These are phyloP conservation scores for Octopus sinensis DNA, from an alignment of 1,140 invertebrate species.

Conservation along the genomic window DNA sequence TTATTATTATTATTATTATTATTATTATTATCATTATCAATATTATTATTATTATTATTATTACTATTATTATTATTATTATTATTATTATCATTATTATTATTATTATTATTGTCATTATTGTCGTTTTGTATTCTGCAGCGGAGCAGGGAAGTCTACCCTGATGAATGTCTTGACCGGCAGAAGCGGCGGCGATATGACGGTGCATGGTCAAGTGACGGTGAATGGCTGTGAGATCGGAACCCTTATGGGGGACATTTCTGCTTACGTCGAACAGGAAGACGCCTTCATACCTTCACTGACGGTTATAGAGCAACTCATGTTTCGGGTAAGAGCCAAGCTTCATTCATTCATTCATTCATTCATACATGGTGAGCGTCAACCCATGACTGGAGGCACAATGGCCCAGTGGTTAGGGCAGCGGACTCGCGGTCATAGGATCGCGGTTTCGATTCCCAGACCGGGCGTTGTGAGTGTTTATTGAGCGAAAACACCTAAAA, in stretches of 20 bases:
- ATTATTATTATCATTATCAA: no score
- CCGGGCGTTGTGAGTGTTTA: no score
- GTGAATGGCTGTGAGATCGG: conserved; percentile 54
- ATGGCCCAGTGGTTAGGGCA: no score
- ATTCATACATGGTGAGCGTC: no score
- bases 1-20: no score
- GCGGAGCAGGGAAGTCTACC: conserved; percentile 94
- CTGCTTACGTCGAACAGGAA: conserved; percentile 90
- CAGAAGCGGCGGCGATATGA: conserved; percentile 68
- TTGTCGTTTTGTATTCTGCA: conserved; percentile 49
- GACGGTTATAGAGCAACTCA: conserved; percentile 62
- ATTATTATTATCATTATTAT: neutral
- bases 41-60: neutral
- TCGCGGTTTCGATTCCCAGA: no score
- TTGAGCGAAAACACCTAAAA: no score
- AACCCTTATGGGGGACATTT: conserved; percentile 69
- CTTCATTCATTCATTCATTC: no score
- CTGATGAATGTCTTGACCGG: conserved; percentile 87
- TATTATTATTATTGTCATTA: neutral
- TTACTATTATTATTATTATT: neutral
- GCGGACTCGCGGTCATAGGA: no score
- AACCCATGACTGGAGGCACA: no score
- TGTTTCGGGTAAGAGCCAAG: conserved; percentile 61
- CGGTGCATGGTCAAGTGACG: conserved; percentile 68
- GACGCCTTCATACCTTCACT: conserved; percentile 63